phyloP scores from a whole-genome alignment of 92 coral and sea anemone genomes.

The Porites rus region DNA sequence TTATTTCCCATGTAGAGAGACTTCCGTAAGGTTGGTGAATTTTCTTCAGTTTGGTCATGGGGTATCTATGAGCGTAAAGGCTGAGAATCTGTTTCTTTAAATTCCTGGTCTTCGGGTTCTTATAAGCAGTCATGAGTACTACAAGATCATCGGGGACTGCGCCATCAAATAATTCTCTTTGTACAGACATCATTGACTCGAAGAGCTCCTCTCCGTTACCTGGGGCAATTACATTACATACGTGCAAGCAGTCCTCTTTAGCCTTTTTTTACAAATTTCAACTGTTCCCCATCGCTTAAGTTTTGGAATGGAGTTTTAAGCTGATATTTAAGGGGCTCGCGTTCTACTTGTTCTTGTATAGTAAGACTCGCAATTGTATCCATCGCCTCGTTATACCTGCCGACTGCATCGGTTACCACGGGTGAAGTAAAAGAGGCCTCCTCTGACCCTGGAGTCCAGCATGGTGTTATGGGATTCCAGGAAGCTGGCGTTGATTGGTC shows the following conservation, averaged over 20 bases:
- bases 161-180: slow-evolving; percentile 16
- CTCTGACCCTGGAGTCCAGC: slow-evolving; percentile 61
- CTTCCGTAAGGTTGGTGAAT: slow-evolving; percentile 56
- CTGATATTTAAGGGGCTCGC: slow-evolving; percentile 10
- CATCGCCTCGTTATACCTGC: slow-evolving; percentile 58
- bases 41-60: slow-evolving; percentile 42
- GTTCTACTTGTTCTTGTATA: slow-evolving; percentile 26
- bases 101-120: slow-evolving; percentile 46
- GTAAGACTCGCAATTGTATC: slow-evolving; percentile 36
- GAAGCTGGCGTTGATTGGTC: slow-evolving; percentile 14
- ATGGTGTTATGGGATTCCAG: slow-evolving; percentile 40
- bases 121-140: no score
- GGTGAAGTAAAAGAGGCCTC: slow-evolving; percentile 22
- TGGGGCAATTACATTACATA: slow-evolving; percentile 58
- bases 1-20: slow-evolving; percentile 61
- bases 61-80: slow-evolving; percentile 56
- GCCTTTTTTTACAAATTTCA: no score
- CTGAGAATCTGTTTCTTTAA: slow-evolving; percentile 59
- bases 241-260: slow-evolving; percentile 55
- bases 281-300: neutral
- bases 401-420: slow-evolving; percentile 33
- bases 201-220: slow-evolving; percentile 52
- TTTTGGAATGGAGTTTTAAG: no score
- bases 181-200: slow-evolving; percentile 17
- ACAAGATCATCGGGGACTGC: slow-evolving; percentile 48